Evolutionary conservation across 2,888 invertebrate species (phyloP).

Genomic region (Acanthacorydalis orientalis): DNA sequence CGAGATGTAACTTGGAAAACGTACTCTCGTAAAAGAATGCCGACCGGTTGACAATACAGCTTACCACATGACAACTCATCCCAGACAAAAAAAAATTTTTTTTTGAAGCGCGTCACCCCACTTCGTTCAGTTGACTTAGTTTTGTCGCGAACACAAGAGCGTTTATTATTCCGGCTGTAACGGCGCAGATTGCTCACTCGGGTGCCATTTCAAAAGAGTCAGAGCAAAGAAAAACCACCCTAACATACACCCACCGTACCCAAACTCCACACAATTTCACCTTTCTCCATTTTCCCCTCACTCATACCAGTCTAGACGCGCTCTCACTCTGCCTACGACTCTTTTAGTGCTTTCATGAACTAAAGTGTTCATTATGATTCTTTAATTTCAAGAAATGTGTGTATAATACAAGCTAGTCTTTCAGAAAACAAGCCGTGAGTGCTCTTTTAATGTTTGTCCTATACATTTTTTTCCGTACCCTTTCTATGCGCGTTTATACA

Average conservation of each 20-base stretch:
- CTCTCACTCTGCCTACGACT: not conserved
- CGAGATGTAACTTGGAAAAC: no score
- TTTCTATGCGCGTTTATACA: not conserved
- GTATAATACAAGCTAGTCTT: constrained; percentile 10
- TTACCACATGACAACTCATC: not conserved
- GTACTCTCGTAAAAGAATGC: no score
- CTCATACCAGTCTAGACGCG: constrained; percentile 4
- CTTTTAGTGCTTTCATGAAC: constrained; percentile 13
- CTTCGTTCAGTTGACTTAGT: constrained; percentile 12
- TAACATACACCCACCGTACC: not conserved
- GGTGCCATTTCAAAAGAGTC: constrained; percentile 17
- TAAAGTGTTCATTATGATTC: constrained; percentile 19
- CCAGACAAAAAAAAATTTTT: not conserved
- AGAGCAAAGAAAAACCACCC: constrained; percentile 15
- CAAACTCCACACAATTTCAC: not conserved
- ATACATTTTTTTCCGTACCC: not conserved
- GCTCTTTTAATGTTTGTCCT: not conserved
- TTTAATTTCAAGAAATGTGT: constrained; percentile 18
- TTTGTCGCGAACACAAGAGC: constrained; percentile 14
- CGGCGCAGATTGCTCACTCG: constrained; percentile 17
- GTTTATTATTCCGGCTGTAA: constrained; percentile 15
- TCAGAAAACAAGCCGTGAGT: not conserved
- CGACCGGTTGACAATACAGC: no score
- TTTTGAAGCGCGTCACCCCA: constrained; percentile 2
- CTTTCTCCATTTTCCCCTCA: constrained; percentile 1